A percentile compares a stretch with the other conserved stretches of the same genome.
These are phyloP conservation scores for Origma solitaria DNA, from an alignment of 2,113 vertebrate genomes.

Conservation along the genomic window DNA sequence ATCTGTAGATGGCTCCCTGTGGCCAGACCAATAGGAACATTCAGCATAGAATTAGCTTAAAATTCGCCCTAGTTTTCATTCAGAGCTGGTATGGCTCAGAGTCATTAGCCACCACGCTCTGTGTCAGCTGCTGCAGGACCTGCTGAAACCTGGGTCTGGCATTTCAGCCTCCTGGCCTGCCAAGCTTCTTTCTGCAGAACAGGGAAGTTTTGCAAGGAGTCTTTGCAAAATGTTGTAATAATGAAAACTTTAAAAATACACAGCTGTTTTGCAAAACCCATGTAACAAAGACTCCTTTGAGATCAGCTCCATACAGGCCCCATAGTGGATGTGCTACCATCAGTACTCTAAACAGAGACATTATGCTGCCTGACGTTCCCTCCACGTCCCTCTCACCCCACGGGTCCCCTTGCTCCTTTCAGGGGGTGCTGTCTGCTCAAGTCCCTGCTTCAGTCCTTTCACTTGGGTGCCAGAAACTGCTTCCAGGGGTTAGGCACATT, in stretches of 20 bases:
- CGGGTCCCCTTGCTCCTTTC: background rate
- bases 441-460: background rate
- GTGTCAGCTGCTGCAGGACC: slow-evolving; percentile 7
- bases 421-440: background rate
- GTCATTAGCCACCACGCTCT: background rate
- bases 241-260: slow-evolving; percentile 48
- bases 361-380: background rate
- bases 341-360: slow-evolving; percentile 19
- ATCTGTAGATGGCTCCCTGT: background rate
- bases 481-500: background rate
- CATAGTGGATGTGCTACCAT: background rate
- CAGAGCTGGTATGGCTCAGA: background rate
- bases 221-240: slow-evolving; percentile 58
- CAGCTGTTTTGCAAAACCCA: slow-evolving; percentile 22
- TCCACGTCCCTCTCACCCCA: background rate
- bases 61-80: slow-evolving; percentile 17
- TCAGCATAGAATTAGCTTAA: background rate
- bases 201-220: slow-evolving; percentile 32
- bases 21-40: background rate
- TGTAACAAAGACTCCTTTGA: slow-evolving; percentile 28
- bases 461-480: background rate
- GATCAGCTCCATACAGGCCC: background rate
- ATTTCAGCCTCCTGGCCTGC: background rate
- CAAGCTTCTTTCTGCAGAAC: slow-evolving; percentile 10
- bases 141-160: slow-evolving; percentile 14